Evolutionary conservation across 1,140 invertebrate species (phyloP).

Genomic region (Rhopalosiphum padi): DNA sequence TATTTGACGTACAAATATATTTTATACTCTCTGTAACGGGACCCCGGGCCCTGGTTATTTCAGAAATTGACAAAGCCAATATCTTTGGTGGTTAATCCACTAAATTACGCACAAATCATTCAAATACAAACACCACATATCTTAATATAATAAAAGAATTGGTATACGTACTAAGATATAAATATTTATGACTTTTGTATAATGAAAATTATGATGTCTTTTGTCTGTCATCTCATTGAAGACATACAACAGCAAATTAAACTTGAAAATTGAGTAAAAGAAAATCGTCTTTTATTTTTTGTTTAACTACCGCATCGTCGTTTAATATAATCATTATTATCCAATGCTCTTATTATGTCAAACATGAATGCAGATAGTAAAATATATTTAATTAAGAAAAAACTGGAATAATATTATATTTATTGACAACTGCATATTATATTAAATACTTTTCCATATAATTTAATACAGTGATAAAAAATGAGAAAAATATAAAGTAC

Average conservation of each 20-base stretch:
- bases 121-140: not conserved
- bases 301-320: not conserved
- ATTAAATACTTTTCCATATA: not conserved
- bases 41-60: not conserved
- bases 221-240: not conserved
- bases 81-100: not conserved
- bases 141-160: not conserved
- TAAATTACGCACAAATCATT: not conserved
- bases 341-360: not conserved
- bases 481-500: not conserved
- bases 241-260: not conserved
- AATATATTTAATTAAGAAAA: not conserved
- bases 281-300: not conserved
- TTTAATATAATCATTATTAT: not conserved
- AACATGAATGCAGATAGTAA: not conserved
- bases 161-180: not conserved
- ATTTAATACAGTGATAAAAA: not conserved
- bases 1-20: not conserved
- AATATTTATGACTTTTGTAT: not conserved
- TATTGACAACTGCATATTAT: not conserved
- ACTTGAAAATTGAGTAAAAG: not conserved
- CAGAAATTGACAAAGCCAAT: not conserved
- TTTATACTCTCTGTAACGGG: not conserved
- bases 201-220: not conserved
- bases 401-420: not conserved